Base-by-base conservation (phyloP, 2,888 invertebrate species). In the Xylocampa areola region DNA sequence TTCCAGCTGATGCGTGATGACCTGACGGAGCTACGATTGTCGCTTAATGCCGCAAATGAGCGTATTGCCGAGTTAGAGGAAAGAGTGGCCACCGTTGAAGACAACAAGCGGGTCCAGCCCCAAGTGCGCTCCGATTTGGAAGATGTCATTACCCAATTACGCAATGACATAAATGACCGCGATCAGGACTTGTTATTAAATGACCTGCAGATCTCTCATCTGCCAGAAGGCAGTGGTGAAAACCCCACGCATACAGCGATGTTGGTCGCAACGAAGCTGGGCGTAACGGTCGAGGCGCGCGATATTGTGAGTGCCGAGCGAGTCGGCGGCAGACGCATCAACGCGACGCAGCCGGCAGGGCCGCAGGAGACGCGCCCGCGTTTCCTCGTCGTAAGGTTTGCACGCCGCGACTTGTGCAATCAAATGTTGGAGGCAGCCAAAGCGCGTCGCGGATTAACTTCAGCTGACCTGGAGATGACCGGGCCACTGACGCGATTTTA, bases 141-240 rank as follows among this genome's bases (percentile, higher is more conserved):
- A 4, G 7, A 25, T 4, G 2, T 25, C 7, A 7, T 25, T 5
- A 8, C 25, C 25, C 25, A 7, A 25, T 8, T 25, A 8, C 3
- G 25, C 4, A 7, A 8, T 7, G 25, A 25, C 3, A 30, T 30
- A 4, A 13, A 13, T 13, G 30, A 30, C 1, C 11, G 13, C 11
- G 1, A 25, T 5, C 25, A 25, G 25, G 25, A 25, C 6, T 16
- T 41, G 11, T 13, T 19, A 8, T 11, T 11, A 4, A 29, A 17
- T 8, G 41, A 32, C 1, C 19, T 32, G 1, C 43, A 43, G 2
- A 30, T 43, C 1, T 17, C 27, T 0, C 27, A 29, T n/a, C 4
- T 41, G 2, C 27, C 41, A 4, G 41, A 41, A 16, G 7, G n/a
- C 7, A 43, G 43, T 14, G 43, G 43, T 2, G 30, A 43, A 30